Evolutionary conservation across 2,797 vertebrate genomes (phyloP).

Genomic region (Sebastes aleutianus): DNA sequence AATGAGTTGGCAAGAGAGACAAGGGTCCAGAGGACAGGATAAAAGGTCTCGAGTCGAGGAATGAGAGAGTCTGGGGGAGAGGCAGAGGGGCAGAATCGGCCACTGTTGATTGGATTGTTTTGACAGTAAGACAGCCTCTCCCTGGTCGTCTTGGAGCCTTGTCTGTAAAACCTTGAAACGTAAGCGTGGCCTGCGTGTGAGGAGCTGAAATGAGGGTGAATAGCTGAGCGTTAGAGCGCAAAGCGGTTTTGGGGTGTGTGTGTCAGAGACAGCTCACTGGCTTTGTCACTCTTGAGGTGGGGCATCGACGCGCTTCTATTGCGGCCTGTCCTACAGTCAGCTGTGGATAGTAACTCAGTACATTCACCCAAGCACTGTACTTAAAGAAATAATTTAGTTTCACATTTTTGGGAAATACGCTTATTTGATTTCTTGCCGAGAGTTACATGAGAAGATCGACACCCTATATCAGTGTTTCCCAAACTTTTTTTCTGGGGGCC

Average conservation of each 20-base stretch:
- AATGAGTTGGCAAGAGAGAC: constrained; percentile 15
- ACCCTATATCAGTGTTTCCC: background rate
- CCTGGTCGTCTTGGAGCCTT: constrained; percentile 42
- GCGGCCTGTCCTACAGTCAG: background rate
- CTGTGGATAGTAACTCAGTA: background rate
- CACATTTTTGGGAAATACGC: background rate
- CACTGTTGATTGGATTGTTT: constrained; percentile 56
- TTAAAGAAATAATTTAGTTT: background rate
- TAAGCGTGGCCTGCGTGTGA: constrained; percentile 41
- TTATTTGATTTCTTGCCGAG: background rate
- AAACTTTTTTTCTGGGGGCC: too few species aligned
- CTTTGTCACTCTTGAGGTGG: background rate
- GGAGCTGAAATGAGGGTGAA: constrained; percentile 25
- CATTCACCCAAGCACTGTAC: background rate
- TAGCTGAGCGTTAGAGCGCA: background rate
- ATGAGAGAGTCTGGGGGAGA: constrained; percentile 34
- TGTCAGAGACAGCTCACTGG: constrained; percentile 17
- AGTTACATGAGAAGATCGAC: background rate
- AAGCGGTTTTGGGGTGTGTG: constrained; percentile 13
- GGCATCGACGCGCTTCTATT: background rate
- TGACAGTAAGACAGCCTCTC: constrained; percentile 61
- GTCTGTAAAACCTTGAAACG: constrained; percentile 1
- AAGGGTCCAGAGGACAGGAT: constrained; percentile 14
- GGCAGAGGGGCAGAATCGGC: constrained; percentile 33
- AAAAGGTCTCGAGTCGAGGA: constrained; percentile 21